A percentile compares a stretch with the other conserved stretches of the same genome.
phyloP scores from a whole-genome alignment of 2,888 invertebrate species.

The Drosophila quasianomalipes region DNA sequence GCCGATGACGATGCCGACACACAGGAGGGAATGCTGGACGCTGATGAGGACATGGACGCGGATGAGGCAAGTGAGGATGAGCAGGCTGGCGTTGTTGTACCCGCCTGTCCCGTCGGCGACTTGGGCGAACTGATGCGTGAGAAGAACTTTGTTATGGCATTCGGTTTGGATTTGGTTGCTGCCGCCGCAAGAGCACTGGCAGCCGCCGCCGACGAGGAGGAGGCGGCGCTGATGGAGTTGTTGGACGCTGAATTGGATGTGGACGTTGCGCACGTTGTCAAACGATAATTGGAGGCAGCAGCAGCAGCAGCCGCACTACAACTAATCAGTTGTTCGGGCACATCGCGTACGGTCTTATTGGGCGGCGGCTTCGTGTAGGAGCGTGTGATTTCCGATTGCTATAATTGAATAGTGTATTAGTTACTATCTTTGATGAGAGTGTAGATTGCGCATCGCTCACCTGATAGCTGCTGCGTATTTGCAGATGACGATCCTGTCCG shows the following conservation, averaged over 20 bases:
- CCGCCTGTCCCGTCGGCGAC: conserved; percentile 81
- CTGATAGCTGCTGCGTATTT: conserved; percentile 89
- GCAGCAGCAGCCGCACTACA: not conserved
- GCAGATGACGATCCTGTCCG: conserved; percentile 88
- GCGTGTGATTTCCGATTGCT: conserved; percentile 90
- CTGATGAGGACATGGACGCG: conserved; percentile 76
- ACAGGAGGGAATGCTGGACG: conserved; percentile 70
- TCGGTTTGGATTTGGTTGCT: conserved; percentile 84
- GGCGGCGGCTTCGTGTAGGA: conserved; percentile 89
- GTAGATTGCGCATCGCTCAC: conserved; percentile 73
- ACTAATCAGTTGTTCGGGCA: conserved; percentile 86
- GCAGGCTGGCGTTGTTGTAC: conserved; percentile 34
- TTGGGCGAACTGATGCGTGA: conserved; percentile 85
- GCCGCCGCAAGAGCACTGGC: conserved; percentile 50
- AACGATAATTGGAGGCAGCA: conserved; percentile 45
- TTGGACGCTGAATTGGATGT: conserved; percentile 35
- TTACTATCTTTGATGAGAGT: not conserved
- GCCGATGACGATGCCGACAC: conserved; percentile 75
- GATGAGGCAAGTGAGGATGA: conserved; percentile 59
- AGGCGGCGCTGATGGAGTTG: not conserved
- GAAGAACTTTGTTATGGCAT: conserved; percentile 85
- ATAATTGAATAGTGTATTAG: accelerated
- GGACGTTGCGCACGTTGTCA: conserved; percentile 44
- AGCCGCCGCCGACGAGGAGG: conserved; percentile 44
- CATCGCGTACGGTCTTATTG: conserved; percentile 89